Conservation (phyloP, 2,797 vertebrate species). For the Rhinella marina region DNA sequence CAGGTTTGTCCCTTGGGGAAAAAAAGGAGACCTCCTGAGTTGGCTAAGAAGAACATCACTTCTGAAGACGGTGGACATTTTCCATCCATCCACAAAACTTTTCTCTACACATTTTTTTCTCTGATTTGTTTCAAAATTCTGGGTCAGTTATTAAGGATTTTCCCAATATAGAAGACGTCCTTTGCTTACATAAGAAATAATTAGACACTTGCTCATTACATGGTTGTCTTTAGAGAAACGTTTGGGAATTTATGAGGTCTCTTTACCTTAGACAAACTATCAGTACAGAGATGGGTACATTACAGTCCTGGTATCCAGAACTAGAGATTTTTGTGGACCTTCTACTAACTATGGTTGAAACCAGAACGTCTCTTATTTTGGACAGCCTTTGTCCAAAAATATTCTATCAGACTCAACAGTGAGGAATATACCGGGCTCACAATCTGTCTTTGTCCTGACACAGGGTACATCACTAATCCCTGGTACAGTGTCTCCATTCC, state of each 20-base stretch:
- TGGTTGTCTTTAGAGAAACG: background rate
- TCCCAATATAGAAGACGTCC: background rate
- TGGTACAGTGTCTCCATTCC: too few relatives aligned
- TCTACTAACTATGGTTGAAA: too few relatives aligned
- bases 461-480: too few relatives aligned
- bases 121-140: background rate
- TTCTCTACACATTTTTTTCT: background rate
- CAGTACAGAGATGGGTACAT: background rate
- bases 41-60: background rate
- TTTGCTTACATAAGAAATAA: background rate
- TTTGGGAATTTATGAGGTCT: background rate
- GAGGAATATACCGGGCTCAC: too few relatives aligned
- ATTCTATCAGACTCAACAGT: too few relatives aligned
- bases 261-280: too few relatives aligned
- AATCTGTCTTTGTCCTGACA: too few relatives aligned
- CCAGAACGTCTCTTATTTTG: too few relatives aligned
- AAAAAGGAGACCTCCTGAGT: background rate
- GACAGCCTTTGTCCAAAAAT: too few relatives aligned
- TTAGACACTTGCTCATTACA: background rate
- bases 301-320: background rate
- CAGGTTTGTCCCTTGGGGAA: constrained; percentile 17
- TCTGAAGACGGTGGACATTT: background rate
- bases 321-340: too few relatives aligned
- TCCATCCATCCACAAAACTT: background rate
- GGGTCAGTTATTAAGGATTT: background rate